A percentile compares a stretch with the other conserved stretches of the same genome.
phyloP scores from a whole-genome alignment of 2,797 vertebrate genomes.

The Myotis daubentonii region DNA sequence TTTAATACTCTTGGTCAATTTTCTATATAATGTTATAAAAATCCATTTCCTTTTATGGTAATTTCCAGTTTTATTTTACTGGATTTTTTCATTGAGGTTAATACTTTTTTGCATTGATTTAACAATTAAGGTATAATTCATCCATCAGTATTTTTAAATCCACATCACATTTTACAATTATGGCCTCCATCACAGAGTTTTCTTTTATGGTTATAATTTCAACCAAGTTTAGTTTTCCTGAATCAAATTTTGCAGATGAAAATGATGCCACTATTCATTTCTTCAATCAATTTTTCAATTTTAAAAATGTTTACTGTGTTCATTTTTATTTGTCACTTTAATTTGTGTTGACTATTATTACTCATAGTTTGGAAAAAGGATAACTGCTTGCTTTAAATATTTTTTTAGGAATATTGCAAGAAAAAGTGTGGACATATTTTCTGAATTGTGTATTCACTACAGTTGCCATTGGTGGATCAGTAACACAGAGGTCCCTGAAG shows the following conservation, averaged over 20 bases:
- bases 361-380: slow-evolving; percentile 3
- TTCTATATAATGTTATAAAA: slow-evolving; percentile 42
- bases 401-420: background rate
- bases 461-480: background rate
- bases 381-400: background rate
- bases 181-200: background rate
- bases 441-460: background rate
- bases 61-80: slow-evolving; percentile 14
- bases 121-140: background rate
- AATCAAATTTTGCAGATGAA: slow-evolving; percentile 3
- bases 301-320: background rate
- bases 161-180: background rate
- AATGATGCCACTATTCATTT: slow-evolving; percentile 12
- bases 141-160: background rate
- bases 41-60: slow-evolving; percentile 2
- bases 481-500: background rate
- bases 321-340: slow-evolving; percentile 8
- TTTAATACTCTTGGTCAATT: slow-evolving; percentile 36
- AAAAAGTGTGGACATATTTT: background rate
- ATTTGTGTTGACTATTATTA: background rate
- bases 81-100: background rate
- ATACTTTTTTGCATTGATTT: slow-evolving; percentile 39
- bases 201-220: background rate
- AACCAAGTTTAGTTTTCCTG: background rate
- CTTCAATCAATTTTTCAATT: background rate